Percentiles rank a stretch among this genome's conserved stretches.
phyloP scores from a whole-genome alignment of 2,888 invertebrate genomes.

The Rhopalosiphum nymphaeae region DNA sequence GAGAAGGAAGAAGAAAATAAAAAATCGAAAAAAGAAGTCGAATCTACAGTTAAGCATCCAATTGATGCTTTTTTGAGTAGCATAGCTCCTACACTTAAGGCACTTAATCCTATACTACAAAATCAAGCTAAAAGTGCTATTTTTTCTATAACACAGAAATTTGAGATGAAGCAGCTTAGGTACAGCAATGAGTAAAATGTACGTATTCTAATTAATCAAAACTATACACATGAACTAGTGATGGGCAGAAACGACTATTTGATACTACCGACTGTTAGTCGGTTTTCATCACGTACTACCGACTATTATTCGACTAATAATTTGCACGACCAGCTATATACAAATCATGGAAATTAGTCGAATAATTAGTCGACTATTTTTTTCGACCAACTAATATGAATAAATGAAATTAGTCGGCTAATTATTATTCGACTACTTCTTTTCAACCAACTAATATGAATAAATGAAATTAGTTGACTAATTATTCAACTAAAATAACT shows the following conservation, averaged over 20 bases:
- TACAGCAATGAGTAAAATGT: constrained; percentile 26
- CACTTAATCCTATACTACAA: constrained; percentile 43
- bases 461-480: neutral
- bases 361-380: neutral
- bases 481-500: constrained; percentile 4
- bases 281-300: constrained; percentile 13
- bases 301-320: neutral
- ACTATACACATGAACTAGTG: neutral
- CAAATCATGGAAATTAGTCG: neutral
- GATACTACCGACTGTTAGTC: neutral
- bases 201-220: neutral
- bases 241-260: constrained; percentile 3
- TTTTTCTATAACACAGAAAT: constrained; percentile 13
- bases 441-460: neutral
- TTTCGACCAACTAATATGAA: neutral
- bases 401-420: neutral
- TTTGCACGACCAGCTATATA: neutral
- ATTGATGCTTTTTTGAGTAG: constrained; percentile 34
- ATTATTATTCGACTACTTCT: neutral
- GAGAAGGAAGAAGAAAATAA: constrained; percentile 38
- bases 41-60: constrained; percentile 28
- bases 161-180: constrained; percentile 21
- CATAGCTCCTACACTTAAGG: constrained; percentile 28
- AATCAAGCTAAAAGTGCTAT: constrained; percentile 3
- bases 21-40: constrained; percentile 24